Evolutionary conservation across 2,888 invertebrate species (phyloP), one percentile per base, ranked within the genome.

Genomic region (Smittia sp.): DNA sequence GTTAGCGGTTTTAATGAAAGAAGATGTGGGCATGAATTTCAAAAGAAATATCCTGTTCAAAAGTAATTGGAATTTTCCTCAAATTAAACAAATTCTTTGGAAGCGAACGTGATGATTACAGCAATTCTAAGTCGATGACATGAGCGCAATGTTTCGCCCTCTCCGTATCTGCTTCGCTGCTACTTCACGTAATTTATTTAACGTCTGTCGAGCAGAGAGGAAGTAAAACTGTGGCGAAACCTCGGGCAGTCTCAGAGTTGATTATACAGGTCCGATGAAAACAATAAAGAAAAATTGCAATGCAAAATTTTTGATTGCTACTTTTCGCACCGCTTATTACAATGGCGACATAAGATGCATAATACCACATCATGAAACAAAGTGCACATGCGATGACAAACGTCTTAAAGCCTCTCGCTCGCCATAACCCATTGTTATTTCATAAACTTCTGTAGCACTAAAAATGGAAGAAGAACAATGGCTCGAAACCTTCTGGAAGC

Each of bases 311-410:
- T 46, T 46, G 46, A 58, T 58, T 58, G 22, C 58, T 58, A 22
- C 58, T 58, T 58, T 22, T 58, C 58, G n/a, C 58, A 58, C 58
- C 58, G 58, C 20, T 58, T 58, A 58, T 58, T 58, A 58, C 58
- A 58, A 58, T 58, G 58, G 58, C 58, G 58, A 58, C 58, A 58
- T 58, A 7, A 58, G 22, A 11, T 46, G 15, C 46, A 46, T 46
- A 46, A 46, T 46, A 46, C 2, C 46, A 46, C 46, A n/a, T 13
- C 46, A n/a, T 46, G n/a, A 58, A 58, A 18, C 58, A 58, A 18
- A 18, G 58, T 46, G 46, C 18, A 20, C 58, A 58, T 58, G 58
- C 58, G 58, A 58, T 18, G 58, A 58, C 58, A 58, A 58, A 58
- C 18, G 58, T 58, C 18, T 58, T 58, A 3, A 58, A 58, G 58